These are phyloP conservation scores for Gasterosteus aculeatus DNA, from an alignment of 2,113 vertebrate genomes.

Conservation along the genomic window DNA sequence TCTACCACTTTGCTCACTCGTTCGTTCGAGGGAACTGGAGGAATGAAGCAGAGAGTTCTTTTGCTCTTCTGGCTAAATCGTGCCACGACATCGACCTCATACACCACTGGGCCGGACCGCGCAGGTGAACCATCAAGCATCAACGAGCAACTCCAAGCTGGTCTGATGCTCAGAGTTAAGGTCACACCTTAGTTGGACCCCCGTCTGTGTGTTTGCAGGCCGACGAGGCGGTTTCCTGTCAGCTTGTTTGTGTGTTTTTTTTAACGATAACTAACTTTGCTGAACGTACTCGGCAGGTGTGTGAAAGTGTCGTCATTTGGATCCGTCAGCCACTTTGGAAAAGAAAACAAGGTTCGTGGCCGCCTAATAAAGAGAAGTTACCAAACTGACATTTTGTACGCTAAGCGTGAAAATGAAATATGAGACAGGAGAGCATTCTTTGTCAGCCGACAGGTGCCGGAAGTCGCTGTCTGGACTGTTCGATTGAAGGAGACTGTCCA, in stretches of 20 bases:
- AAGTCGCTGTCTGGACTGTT: slow-evolving; percentile 82
- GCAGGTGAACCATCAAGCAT: slow-evolving; percentile 73
- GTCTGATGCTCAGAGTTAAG: neutral
- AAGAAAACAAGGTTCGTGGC: slow-evolving; percentile 80
- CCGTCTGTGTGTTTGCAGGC: neutral
- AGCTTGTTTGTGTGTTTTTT: neutral
- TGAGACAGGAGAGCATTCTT: neutral
- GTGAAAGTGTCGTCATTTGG: slow-evolving; percentile 87
- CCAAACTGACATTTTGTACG: neutral
- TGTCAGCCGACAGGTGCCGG: slow-evolving; percentile 81
- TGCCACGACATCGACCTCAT: slow-evolving; percentile 88
- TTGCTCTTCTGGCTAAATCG: slow-evolving; percentile 85
- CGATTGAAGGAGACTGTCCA: slow-evolving; percentile 78
- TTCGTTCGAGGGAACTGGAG: slow-evolving; percentile 89
- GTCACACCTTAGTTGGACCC: neutral
- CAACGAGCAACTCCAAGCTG: neutral
- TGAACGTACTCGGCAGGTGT: slow-evolving; percentile 76
- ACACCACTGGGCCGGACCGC: slow-evolving; percentile 83
- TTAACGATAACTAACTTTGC: slow-evolving; percentile 11
- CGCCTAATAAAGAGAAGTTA: neutral
- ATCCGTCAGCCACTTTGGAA: slow-evolving; percentile 83
- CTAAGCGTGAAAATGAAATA: neutral
- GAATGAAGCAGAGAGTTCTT: slow-evolving; percentile 85
- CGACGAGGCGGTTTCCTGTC: neutral
- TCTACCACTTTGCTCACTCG: slow-evolving; percentile 88